Conservation (phyloP, 2,113 vertebrate species). For the Scolopax mira region DNA sequence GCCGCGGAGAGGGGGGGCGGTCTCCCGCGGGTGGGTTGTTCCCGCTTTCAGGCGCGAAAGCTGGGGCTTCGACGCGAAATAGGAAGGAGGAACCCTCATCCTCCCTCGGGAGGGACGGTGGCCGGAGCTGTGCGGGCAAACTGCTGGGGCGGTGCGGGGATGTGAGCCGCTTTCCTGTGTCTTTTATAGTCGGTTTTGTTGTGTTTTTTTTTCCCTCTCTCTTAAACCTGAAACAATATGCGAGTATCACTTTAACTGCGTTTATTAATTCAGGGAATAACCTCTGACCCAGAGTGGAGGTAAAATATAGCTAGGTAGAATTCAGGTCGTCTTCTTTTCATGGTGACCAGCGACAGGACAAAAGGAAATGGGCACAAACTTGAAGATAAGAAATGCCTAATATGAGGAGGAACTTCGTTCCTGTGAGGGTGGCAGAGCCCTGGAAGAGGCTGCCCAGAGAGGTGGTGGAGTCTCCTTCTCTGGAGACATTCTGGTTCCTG, state of each 20-base stretch:
- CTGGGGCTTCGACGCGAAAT: not conserved
- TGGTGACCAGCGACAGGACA: too few species aligned
- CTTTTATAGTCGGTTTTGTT: too few species aligned
- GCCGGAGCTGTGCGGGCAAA: not conserved
- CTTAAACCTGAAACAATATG: not conserved
- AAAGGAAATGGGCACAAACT: too few species aligned
- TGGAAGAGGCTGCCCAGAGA: too few species aligned
- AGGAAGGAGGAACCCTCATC: accelerated
- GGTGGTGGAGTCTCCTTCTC: too few species aligned
- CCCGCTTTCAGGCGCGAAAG: too few species aligned
- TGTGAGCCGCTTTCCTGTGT: not conserved
- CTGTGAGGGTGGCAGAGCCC: too few species aligned
- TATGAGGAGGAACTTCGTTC: too few species aligned
- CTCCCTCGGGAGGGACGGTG: not conserved
- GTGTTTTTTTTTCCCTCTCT: not conserved
- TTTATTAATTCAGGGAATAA: not conserved
- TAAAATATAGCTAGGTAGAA: too few species aligned
- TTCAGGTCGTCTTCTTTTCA: not conserved
- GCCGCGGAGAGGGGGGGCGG: accelerated
- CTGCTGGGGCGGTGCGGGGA: not conserved
- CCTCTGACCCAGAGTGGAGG: accelerated
- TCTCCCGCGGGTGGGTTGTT: accelerated
- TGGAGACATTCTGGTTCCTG: too few species aligned
- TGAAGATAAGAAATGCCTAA: too few species aligned
- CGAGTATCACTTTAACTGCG: accelerated